A percentile compares a stretch with the other conserved stretches of the same genome.
These are phyloP conservation scores for Camelus bactrianus DNA, from an alignment of 2,113 vertebrate genomes.

Conservation along the genomic window DNA sequence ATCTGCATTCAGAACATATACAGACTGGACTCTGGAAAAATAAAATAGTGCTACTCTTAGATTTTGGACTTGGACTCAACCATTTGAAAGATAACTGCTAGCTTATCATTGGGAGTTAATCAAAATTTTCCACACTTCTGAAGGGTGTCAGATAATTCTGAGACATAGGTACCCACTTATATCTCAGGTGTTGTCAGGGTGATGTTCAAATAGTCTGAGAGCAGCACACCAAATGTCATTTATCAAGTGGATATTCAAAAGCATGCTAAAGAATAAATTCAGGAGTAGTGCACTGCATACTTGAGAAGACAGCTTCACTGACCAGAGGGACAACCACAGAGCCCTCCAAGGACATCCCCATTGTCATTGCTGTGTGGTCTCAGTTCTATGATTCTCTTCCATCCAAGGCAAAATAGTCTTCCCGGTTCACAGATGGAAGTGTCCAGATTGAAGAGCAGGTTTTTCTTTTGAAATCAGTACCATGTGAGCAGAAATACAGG, in stretches of 20 bases:
- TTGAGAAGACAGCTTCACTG: not conserved
- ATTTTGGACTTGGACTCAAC: not conserved
- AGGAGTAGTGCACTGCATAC: not conserved
- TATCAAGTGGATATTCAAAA: not conserved
- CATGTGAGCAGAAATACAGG: not conserved
- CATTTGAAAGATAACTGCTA: not conserved
- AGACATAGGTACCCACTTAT: not conserved
- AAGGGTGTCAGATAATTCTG: not conserved
- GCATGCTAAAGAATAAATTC: not conserved
- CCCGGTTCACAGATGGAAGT: not conserved
- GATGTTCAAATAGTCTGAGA: not conserved
- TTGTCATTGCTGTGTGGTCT: not conserved
- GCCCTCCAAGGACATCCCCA: no score
- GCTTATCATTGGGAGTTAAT: not conserved
- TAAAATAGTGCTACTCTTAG: not conserved
- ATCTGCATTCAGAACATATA: not conserved
- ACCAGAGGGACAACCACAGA: rapidly evolving
- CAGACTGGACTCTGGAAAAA: not conserved
- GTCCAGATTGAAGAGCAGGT: not conserved
- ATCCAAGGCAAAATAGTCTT: not conserved
- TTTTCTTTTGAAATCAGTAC: not conserved
- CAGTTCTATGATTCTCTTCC: not conserved
- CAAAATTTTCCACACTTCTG: not conserved
- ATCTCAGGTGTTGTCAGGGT: not conserved
- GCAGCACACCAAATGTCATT: rapidly evolving